Evolutionary conservation across 2,797 vertebrate genomes (phyloP).

Genomic region (Potorous gilbertii): DNA sequence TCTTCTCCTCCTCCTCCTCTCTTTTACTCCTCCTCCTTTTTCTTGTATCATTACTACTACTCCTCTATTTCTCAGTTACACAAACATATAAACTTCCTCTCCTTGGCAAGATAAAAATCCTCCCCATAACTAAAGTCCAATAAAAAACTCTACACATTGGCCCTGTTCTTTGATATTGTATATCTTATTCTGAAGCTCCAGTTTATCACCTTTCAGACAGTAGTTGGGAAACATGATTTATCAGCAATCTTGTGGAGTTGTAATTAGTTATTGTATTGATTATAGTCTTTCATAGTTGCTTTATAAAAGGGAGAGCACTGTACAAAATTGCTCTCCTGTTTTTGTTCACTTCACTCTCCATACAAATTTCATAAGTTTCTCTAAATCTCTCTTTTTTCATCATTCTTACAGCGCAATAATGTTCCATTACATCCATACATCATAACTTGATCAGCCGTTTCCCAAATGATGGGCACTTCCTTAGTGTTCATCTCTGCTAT

Average conservation of each 20-base stretch:
- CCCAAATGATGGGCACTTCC: background rate
- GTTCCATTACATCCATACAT: background rate
- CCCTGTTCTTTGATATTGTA: background rate
- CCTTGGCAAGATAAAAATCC: background rate
- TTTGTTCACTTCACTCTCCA: background rate
- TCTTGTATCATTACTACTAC: background rate
- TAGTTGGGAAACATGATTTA: background rate
- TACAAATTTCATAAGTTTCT: background rate
- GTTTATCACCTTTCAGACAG: background rate
- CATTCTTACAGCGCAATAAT: background rate
- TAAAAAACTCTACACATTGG: background rate
- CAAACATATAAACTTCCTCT: background rate
- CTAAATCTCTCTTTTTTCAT: background rate
- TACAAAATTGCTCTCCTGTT: background rate
- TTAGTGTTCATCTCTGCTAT: background rate
- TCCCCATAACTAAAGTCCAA: background rate
- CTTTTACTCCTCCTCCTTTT: background rate
- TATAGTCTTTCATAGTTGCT: background rate
- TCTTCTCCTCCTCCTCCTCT: no score
- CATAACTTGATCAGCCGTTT: background rate
- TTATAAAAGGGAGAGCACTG: background rate
- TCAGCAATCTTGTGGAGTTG: background rate
- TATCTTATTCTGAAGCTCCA: background rate
- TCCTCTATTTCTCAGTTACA: background rate
- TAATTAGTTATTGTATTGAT: background rate